These are phyloP conservation scores for Bombus haemorrhoidalis DNA, from an alignment of 1,140 invertebrate genomes.

Conservation along the genomic window DNA sequence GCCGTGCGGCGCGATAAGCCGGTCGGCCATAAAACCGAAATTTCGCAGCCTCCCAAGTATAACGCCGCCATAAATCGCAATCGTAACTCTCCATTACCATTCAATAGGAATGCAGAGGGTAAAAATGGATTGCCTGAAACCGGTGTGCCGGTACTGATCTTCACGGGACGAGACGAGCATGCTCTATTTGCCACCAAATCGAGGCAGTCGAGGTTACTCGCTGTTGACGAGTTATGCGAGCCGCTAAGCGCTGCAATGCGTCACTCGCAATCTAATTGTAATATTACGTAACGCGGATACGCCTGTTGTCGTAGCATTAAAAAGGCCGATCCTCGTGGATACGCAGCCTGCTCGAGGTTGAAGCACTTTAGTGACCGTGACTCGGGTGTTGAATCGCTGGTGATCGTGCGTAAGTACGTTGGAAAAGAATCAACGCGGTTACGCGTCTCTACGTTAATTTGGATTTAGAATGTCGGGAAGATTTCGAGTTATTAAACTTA, in stretches of 20 bases:
- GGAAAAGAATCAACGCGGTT: not conserved
- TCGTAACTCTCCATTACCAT: constrained; percentile 71
- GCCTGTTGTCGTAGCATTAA: constrained; percentile 3
- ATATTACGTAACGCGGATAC: constrained; percentile 41
- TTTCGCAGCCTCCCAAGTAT: constrained; percentile 68
- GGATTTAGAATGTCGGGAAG: not conserved
- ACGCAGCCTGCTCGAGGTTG: not conserved
- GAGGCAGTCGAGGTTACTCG: not conserved
- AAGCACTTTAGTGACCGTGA: constrained; percentile 1
- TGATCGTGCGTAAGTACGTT: not conserved
- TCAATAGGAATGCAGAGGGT: constrained; percentile 56
- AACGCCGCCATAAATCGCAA: constrained; percentile 68
- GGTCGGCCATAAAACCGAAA: constrained; percentile 69
- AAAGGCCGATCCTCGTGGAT: constrained; percentile 17
- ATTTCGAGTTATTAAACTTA: not conserved
- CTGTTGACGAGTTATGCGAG: constrained; percentile 23
- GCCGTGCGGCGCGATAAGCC: constrained; percentile 68
- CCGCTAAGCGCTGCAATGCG: constrained; percentile 28
- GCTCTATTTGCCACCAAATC: constrained; percentile 55
- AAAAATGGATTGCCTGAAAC: constrained; percentile 45
- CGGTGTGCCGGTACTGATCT: constrained; percentile 37
- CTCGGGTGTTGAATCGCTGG: not conserved
- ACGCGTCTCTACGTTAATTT: not conserved
- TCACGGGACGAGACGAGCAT: constrained; percentile 23
- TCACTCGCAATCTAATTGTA: constrained; percentile 31